Evolutionary conservation across 2,888 invertebrate species (phyloP).

Genomic region (Lobophora halterata): DNA sequence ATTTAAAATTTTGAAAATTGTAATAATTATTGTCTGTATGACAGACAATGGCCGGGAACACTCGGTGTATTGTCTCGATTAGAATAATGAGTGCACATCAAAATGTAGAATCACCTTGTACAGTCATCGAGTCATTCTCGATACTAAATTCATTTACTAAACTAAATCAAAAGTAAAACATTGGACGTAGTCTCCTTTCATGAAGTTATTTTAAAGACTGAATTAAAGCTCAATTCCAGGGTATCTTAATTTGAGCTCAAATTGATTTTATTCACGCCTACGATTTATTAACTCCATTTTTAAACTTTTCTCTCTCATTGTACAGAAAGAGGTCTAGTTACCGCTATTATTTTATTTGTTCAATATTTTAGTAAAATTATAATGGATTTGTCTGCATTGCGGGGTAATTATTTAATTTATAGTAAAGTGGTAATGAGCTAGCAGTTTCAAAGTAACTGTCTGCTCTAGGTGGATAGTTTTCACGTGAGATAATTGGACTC

Average conservation of each 20-base stretch:
- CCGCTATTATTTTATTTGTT: slow-evolving; percentile 62
- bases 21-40: slow-evolving; percentile 69
- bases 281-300: no score
- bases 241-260: no score
- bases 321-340: slow-evolving; percentile 36
- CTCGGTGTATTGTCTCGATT: slow-evolving; percentile 70
- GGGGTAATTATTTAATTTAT: slow-evolving; percentile 20
- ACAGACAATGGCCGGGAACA: slow-evolving; percentile 74
- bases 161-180: no score
- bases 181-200: no score
- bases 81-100: slow-evolving; percentile 58
- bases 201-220: no score
- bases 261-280: no score
- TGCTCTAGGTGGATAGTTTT: slow-evolving; percentile 42
- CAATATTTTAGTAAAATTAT: slow-evolving; percentile 64
- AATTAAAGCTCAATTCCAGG: neutral
- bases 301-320: slow-evolving; percentile 9
- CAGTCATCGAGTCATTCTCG: no score
- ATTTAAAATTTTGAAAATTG: slow-evolving; percentile 67
- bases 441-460: slow-evolving; percentile 2
- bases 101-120: slow-evolving; percentile 55
- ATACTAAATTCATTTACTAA: no score
- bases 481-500: slow-evolving; percentile 60
- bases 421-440: neutral
- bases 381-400: slow-evolving; percentile 41